Conservation (phyloP, 2,888 invertebrate species). For the Hydriomena furcata region DNA sequence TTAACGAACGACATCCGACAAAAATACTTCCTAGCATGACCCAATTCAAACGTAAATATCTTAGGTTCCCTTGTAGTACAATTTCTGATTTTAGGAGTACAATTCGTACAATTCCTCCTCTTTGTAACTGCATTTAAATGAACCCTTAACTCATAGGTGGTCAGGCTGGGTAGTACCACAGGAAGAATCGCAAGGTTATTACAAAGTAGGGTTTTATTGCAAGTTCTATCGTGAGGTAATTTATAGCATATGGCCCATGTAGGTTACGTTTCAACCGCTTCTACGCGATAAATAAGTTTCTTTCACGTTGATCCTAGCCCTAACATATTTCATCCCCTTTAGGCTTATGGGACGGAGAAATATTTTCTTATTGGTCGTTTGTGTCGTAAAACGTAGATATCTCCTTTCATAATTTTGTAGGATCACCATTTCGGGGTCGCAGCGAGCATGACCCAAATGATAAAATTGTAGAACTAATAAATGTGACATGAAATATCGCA, state of each 20-base stretch:
- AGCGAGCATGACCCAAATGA: conserved; percentile 24
- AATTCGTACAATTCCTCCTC: too few relatives aligned
- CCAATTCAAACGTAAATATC: too few relatives aligned
- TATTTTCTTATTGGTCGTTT: conserved; percentile 42
- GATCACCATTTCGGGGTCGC: conserved; percentile 29
- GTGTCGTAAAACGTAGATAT: conserved; percentile 46
- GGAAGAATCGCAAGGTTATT: conserved; percentile 43
- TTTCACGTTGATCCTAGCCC: conserved; percentile 47
- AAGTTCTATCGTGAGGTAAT: conserved; percentile 49
- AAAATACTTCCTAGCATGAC: too few relatives aligned
- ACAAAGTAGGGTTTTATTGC: conserved; percentile 42
- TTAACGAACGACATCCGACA: too few relatives aligned
- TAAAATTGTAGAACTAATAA: conserved; percentile 25
- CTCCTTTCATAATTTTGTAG: conserved; percentile 42
- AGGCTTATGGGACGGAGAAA: conserved; percentile 42
- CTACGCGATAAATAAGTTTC: conserved; percentile 46
- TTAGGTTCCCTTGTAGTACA: too few relatives aligned
- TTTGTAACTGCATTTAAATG: too few relatives aligned
- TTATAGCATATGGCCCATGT: conserved; percentile 31
- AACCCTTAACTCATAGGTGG: too few relatives aligned
- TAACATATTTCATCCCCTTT: conserved; percentile 52
- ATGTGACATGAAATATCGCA: conserved; percentile 25
- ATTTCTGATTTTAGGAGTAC: too few relatives aligned
- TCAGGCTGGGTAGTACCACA: too few relatives aligned
- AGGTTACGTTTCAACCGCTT: conserved; percentile 39